Evolutionary conservation across 2,797 vertebrate genomes (phyloP).

Genomic region (Otolemur crassicaudatus): DNA sequence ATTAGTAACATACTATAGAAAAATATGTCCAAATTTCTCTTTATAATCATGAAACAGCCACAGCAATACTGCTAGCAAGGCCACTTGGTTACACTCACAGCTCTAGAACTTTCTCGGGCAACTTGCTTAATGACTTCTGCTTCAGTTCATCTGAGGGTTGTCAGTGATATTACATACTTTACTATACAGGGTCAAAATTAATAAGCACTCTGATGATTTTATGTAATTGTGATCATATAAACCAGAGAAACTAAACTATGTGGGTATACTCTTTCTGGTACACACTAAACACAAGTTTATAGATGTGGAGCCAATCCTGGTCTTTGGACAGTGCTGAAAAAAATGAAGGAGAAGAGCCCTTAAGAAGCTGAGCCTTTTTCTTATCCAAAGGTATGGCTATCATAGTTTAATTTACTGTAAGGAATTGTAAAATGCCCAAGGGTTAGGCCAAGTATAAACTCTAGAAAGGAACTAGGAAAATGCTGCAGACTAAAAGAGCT

Average conservation of each 20-base stretch:
- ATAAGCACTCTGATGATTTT: conserved; percentile 23
- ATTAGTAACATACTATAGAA: neutral
- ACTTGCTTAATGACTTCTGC: neutral
- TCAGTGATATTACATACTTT: neutral
- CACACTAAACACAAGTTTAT: conserved; percentile 12
- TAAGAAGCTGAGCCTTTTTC: neutral
- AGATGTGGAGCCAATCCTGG: neutral
- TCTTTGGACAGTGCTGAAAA: neutral
- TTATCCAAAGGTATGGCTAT: neutral
- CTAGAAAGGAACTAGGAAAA: conserved; percentile 30
- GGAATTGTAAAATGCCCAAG: neutral
- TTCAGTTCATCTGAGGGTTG: neutral
- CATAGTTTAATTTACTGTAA: neutral
- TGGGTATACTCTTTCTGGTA: neutral
- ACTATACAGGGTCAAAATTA: conserved; percentile 8
- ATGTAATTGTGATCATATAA: conserved; percentile 20
- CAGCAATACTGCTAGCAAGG: conserved; percentile 71
- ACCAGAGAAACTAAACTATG: conserved; percentile 20
- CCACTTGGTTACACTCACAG: neutral
- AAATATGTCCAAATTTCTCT: conserved; percentile 37
- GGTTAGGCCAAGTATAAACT: neutral
- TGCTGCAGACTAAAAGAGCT: neutral
- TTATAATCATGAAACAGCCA: conserved; percentile 58
- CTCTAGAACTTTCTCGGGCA: neutral
- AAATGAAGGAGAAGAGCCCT: neutral